Evolutionary conservation across 2,113 vertebrate species (phyloP).

Genomic region (Craseonycteris thonglongyai): DNA sequence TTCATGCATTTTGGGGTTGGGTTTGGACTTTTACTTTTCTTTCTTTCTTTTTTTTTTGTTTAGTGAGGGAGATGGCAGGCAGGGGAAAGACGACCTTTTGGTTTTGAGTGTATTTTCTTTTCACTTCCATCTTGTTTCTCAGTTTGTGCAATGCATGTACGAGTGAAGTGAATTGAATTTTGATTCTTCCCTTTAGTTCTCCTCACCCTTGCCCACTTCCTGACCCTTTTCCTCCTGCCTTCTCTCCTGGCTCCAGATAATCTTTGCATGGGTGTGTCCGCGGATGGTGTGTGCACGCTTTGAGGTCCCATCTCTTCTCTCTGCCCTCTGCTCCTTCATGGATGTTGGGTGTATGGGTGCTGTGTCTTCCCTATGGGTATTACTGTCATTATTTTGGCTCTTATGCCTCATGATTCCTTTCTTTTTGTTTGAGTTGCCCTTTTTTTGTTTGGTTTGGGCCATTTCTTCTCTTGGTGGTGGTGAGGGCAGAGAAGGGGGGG

Average conservation of each 20-base stretch:
- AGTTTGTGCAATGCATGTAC: slow-evolving; percentile 81
- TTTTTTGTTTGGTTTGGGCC: slow-evolving; percentile 70
- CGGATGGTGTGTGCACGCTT: slow-evolving; percentile 76
- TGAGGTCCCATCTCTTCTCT: slow-evolving; percentile 52
- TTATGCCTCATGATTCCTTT: slow-evolving; percentile 35
- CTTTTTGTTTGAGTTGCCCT: slow-evolving; percentile 38
- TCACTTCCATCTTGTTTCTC: slow-evolving; percentile 53
- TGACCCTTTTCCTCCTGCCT: background rate
- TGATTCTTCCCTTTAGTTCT: slow-evolving; percentile 2
- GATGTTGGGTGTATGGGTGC: slow-evolving; percentile 55
- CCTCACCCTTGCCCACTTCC: background rate
- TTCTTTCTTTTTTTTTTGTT: slow-evolving; percentile 27
- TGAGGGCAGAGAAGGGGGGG: slow-evolving; percentile 59
- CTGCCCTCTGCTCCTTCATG: slow-evolving; percentile 56
- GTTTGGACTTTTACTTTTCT: slow-evolving; percentile 74
- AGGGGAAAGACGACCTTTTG: background rate
- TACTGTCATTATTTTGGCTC: slow-evolving; percentile 36
- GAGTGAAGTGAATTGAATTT: slow-evolving; percentile 77
- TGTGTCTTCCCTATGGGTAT: background rate
- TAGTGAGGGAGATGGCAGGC: slow-evolving; percentile 41
- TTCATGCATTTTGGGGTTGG: slow-evolving; percentile 79
- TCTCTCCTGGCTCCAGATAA: slow-evolving; percentile 59
- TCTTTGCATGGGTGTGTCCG: slow-evolving; percentile 75
- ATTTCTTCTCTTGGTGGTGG: slow-evolving; percentile 47
- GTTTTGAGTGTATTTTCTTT: background rate